These are phyloP conservation scores for Cremastinae sp. DNA, from an alignment of 2,888 invertebrate species.

Conservation along the genomic window DNA sequence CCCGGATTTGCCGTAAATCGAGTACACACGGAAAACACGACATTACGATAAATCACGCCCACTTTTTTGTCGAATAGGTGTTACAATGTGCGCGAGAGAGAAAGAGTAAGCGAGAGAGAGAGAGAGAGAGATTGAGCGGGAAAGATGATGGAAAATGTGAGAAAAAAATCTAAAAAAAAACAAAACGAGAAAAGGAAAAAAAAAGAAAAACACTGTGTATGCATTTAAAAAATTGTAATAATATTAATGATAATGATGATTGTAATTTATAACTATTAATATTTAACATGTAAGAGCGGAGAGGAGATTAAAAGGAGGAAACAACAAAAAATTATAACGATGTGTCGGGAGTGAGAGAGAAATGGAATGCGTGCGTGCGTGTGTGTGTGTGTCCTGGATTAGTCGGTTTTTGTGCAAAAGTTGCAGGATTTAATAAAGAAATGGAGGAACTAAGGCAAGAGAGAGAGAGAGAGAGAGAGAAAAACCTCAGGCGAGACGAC, in stretches of 20 bases:
- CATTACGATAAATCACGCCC: slow-evolving; percentile 46
- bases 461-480: background rate
- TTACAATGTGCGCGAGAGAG: slow-evolving; percentile 48
- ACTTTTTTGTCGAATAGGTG: slow-evolving; percentile 68
- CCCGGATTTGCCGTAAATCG: background rate
- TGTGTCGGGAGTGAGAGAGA: slow-evolving; percentile 42
- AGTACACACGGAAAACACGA: slow-evolving; percentile 8
- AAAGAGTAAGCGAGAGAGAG: slow-evolving; percentile 41
- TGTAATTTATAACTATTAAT: slow-evolving; percentile 77
- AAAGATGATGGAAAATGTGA: slow-evolving; percentile 23
- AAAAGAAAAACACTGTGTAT: slow-evolving; percentile 73
- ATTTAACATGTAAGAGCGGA: slow-evolving; percentile 74
- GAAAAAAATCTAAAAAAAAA: slow-evolving; percentile 59
- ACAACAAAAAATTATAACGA: slow-evolving; percentile 26
- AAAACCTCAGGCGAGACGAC: slow-evolving; percentile 31
- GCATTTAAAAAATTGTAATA: slow-evolving; percentile 73
- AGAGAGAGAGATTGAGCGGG: slow-evolving; percentile 61
- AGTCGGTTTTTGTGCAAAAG: slow-evolving; percentile 23
- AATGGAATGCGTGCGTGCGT: slow-evolving; percentile 47
- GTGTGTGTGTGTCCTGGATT: slow-evolving; percentile 32
- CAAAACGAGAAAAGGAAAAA: slow-evolving; percentile 41
- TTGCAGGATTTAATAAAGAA: slow-evolving; percentile 26
- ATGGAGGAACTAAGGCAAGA: background rate
- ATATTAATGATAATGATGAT: slow-evolving; percentile 73
- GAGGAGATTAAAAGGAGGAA: slow-evolving; percentile 21